Percentiles rank a stretch among this genome's conserved stretches.
Conservation (phyloP, 92 coral and sea anemone genomes). For the Porites cylindrica region DNA sequence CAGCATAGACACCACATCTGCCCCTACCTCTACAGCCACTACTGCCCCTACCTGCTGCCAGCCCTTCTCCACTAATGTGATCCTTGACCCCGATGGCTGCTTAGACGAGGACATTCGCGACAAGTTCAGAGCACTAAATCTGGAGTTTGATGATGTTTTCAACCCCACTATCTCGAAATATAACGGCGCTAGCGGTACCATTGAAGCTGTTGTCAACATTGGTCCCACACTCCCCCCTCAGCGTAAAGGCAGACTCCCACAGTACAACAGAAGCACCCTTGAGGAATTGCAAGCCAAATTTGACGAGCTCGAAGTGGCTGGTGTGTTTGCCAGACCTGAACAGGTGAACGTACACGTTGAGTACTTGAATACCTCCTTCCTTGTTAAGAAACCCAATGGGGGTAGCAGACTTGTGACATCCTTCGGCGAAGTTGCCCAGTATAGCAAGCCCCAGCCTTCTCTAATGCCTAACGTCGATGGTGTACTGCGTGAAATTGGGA, state of each 20-base stretch:
- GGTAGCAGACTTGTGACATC: no score
- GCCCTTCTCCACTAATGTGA: slow-evolving; percentile 34
- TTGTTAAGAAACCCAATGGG: no score
- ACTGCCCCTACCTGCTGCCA: slow-evolving; percentile 11
- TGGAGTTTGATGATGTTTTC: slow-evolving; percentile 40
- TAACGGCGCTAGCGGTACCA: slow-evolving; percentile 45
- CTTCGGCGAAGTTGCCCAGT: no score
- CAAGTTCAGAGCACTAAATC: slow-evolving; percentile 31
- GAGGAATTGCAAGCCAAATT: no score
- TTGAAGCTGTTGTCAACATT: slow-evolving; percentile 10
- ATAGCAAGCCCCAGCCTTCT: no score
- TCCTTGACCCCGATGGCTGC: slow-evolving; percentile 42
- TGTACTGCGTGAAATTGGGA: no score
- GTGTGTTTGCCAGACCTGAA: no score
- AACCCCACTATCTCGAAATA: slow-evolving; percentile 45
- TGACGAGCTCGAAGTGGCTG: no score
- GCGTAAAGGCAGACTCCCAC: slow-evolving; percentile 25
- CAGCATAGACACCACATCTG: no score
- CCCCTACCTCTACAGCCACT: slow-evolving; percentile 20
- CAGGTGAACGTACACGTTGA: no score
- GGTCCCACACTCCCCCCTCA: not conserved
- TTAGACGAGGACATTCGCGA: slow-evolving; percentile 30
- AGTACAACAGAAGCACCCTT: slow-evolving; percentile 11
- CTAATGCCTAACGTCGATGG: no score
- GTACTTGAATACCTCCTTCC: no score